A percentile compares a stretch with the other conserved stretches of the same genome.
Conservation (phyloP, 2,113 vertebrate genomes). For the Vulpes lagopus region DNA sequence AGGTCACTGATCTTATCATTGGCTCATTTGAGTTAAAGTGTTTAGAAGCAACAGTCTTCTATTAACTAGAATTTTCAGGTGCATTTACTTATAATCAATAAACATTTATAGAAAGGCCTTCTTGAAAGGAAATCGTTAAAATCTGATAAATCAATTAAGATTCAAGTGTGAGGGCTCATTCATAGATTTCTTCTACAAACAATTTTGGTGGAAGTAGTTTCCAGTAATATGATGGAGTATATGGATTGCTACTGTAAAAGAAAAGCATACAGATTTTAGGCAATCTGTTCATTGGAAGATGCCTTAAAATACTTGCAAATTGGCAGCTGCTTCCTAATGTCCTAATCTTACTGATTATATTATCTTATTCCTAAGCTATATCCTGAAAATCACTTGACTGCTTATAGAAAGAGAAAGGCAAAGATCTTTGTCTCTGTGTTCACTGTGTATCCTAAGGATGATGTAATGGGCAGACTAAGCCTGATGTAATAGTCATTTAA, state of each 20-base stretch:
- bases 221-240: neutral
- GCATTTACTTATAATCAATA: slow-evolving; percentile 39
- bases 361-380: neutral
- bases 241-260: slow-evolving; percentile 67
- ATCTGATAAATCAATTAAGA: neutral
- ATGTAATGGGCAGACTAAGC: neutral
- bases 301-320: slow-evolving; percentile 56
- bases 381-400: neutral
- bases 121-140: slow-evolving; percentile 48
- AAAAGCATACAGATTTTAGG: slow-evolving; percentile 57
- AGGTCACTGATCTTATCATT: neutral
- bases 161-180: slow-evolving; percentile 20
- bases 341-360: neutral
- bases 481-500: neutral
- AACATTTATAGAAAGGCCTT: neutral
- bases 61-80: neutral
- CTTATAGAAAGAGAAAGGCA: neutral
- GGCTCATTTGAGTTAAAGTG: neutral
- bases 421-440: neutral
- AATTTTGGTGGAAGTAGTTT: slow-evolving; percentile 35
- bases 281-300: slow-evolving; percentile 57
- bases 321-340: slow-evolving; percentile 3
- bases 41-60: neutral
- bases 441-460: neutral
- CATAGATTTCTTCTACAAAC: slow-evolving; percentile 20